Evolutionary conservation across 2,888 invertebrate genomes (phyloP), one percentile per base, ranked within the genome.

Genomic region (Tenthredo mesomela): DNA sequence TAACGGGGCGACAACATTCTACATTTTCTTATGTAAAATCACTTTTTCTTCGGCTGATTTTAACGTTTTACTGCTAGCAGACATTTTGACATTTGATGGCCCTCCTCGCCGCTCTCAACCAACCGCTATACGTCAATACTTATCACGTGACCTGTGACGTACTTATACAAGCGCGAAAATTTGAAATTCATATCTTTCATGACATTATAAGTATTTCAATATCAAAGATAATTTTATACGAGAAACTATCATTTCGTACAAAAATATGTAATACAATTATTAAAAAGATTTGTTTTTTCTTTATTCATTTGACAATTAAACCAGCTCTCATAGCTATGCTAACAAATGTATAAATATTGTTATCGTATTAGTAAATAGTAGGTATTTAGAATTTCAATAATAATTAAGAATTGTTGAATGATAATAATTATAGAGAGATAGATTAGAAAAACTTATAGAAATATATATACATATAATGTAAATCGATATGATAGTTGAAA

Each of bases 71-170:
- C 91, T 89, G 90, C 88, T 87, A 88, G 89, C 88, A 88, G 91
- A 90, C 92, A 91, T 91, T 89, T 90, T 90, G 89, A 87, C 88
- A 87, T 88, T 88, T 87, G 85, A 88, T 50, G n/a, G 65, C 82
- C 67, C 82, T 47, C 82, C 87, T 29, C 29, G 29, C 86, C 85
- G 87, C 85, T 86, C 86, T 73, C 86, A 87, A 86, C 86, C 88
- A 87, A 89, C 88, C 54, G 88, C 88, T 88, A 90, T 91, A 90
- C 89, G 91, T 91, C 91, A 90, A 90, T 90, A 90, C 88, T 84
- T 82, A 75, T 90, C 91, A 91, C 91, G 90, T 91, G 91, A 89
- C 84, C 21, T n/a, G 5, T 61, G 61, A 80, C 61, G 78, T 80
- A 80, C 50, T 18, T n/a, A 29, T 7, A 37, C 3, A 1, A 25